Evolutionary conservation across 2,797 vertebrate genomes (phyloP).

Genomic region (Pangasius mekongensis): DNA sequence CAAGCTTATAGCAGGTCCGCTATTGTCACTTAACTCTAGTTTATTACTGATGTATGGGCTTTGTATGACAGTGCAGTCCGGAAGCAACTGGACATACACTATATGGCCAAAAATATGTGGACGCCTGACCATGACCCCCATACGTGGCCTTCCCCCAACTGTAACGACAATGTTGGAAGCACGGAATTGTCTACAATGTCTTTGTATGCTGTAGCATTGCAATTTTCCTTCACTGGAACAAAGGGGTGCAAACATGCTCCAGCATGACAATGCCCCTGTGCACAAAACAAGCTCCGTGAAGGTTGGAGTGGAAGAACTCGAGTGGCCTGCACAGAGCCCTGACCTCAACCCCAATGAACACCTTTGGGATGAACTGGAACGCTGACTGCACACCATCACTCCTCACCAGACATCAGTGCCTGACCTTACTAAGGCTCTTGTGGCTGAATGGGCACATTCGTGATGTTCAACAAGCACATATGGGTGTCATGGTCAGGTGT

Average conservation of each 20-base stretch:
- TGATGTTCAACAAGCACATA: background rate
- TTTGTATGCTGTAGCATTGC: background rate
- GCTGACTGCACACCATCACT: background rate
- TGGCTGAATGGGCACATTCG: background rate
- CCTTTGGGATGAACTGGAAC: background rate
- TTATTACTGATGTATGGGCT: background rate
- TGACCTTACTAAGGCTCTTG: background rate
- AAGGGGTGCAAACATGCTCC: background rate
- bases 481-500: background rate
- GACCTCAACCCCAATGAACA: background rate
- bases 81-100: background rate
- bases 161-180: background rate
- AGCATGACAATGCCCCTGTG: background rate
- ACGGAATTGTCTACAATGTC: background rate
- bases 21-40: background rate
- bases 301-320: background rate
- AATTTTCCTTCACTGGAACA: background rate
- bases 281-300: background rate
- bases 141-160: background rate
- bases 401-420: background rate
- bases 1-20: conserved; percentile 60
- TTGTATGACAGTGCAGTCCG: background rate
- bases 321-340: background rate
- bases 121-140: background rate
- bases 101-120: background rate